These are phyloP conservation scores for Megaustenia siamemsis DNA, from an alignment of 2,888 invertebrate genomes.

Conservation along the genomic window DNA sequence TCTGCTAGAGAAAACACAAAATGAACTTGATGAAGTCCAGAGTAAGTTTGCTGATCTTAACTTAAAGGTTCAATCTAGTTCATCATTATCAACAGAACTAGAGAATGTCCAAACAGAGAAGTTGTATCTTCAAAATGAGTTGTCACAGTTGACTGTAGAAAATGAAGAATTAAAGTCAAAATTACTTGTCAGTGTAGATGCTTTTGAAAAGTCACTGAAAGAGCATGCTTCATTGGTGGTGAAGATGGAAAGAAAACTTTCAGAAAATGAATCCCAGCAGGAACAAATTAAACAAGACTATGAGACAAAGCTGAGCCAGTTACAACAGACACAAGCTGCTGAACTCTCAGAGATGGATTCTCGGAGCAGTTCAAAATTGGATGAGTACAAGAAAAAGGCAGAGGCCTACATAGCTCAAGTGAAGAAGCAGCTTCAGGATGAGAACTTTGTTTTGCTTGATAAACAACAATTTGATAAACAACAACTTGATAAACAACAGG, in stretches of 20 bases:
- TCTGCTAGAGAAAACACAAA: slow-evolving; percentile 47
- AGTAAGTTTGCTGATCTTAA: slow-evolving; percentile 46
- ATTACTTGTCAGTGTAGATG: slow-evolving; percentile 23
- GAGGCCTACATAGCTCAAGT: slow-evolving; percentile 73
- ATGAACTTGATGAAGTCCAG: slow-evolving; percentile 35
- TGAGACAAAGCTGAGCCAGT: slow-evolving; percentile 50
- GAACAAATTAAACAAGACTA: slow-evolving; percentile 54
- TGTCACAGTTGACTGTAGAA: background rate
- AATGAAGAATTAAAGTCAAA: slow-evolving; percentile 16
- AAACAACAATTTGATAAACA: too few relatives aligned
- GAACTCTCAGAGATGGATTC: slow-evolving; percentile 64
- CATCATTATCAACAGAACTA: slow-evolving; percentile 1
- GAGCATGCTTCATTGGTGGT: slow-evolving; percentile 3
- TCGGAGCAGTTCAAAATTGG: slow-evolving; percentile 70
- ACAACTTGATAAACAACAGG: slow-evolving; percentile 60
- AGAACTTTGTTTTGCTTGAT: slow-evolving; percentile 62
- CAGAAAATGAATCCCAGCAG: slow-evolving; percentile 43
- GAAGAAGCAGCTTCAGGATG: slow-evolving; percentile 72
- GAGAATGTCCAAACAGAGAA: slow-evolving; percentile 21
- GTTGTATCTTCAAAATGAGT: slow-evolving; percentile 2
- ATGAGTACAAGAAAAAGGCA: slow-evolving; percentile 76
- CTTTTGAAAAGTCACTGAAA: slow-evolving; percentile 1
- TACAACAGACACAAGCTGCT: slow-evolving; percentile 56
- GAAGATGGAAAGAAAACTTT: slow-evolving; percentile 36
- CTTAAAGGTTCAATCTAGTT: slow-evolving; percentile 21